Evolutionary conservation across 2,113 vertebrate species (phyloP).

Genomic region (Colinus virginianus): DNA sequence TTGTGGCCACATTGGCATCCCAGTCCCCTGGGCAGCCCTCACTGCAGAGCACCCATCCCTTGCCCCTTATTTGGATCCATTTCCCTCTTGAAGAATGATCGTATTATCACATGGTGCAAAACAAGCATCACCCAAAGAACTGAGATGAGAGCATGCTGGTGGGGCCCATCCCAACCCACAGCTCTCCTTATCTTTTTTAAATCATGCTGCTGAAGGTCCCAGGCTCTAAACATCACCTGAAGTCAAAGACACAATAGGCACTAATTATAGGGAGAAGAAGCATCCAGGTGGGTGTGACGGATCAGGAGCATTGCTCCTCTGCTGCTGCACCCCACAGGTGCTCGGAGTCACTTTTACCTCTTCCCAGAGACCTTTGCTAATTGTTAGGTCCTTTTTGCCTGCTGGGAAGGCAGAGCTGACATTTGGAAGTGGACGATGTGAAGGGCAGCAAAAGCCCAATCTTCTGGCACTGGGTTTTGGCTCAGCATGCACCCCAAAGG

Average conservation of each 20-base stretch:
- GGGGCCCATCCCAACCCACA: constrained; percentile 41
- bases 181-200: constrained; percentile 60
- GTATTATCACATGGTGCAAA: background rate
- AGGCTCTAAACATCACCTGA: constrained; percentile 45
- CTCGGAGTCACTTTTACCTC: background rate
- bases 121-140: constrained; percentile 35
- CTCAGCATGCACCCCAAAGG: background rate
- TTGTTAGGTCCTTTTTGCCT: rapidly evolving
- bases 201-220: constrained; percentile 41
- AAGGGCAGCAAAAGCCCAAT: rapidly evolving
- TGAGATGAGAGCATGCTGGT: constrained; percentile 38
- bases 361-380: background rate
- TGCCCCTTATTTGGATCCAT: background rate
- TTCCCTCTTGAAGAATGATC: constrained; percentile 11
- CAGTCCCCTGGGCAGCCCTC: background rate
- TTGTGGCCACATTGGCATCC: background rate
- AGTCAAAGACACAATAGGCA: constrained; percentile 48
- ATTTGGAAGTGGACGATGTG: background rate
- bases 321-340: no score
- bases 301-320: rapidly evolving
- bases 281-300: background rate
- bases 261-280: constrained; percentile 45
- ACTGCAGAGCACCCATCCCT: rapidly evolving
- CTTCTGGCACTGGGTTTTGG: rapidly evolving
- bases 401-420: background rate